Evolutionary conservation across 2,113 vertebrate genomes (phyloP).

Genomic region (Pithys albifrons): DNA sequence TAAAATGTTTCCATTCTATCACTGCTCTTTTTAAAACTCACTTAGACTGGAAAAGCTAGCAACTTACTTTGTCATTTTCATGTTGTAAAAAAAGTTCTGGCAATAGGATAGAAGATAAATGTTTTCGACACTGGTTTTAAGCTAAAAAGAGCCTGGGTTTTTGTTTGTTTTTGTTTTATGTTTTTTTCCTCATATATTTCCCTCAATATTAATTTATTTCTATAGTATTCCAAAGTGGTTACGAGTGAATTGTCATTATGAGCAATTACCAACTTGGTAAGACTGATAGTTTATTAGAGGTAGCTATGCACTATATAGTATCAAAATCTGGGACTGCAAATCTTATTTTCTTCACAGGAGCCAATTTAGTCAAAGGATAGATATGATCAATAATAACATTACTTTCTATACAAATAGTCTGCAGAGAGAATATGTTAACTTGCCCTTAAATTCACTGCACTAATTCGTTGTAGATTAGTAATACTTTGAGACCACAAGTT

Average conservation of each 20-base stretch:
- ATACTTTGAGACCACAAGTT: not conserved
- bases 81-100: not conserved
- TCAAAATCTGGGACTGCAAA: not conserved
- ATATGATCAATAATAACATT: not conserved
- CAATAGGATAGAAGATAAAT: not conserved
- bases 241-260: not conserved
- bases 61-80: not conserved
- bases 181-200: not conserved
- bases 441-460: not conserved
- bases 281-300: not conserved
- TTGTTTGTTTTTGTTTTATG: not conserved
- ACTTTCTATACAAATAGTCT: not conserved
- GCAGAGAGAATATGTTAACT: not conserved
- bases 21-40: not conserved
- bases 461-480: not conserved
- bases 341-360: not conserved
- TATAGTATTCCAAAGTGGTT: not conserved
- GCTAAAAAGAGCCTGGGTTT: rapidly evolving
- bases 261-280: not conserved
- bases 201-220: not conserved
- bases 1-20: not conserved
- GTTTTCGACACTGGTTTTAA: not conserved
- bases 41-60: not conserved
- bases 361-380: not conserved
- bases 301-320: not conserved